Evolutionary conservation across 2,888 invertebrate species (phyloP), one percentile per base, ranked within the genome.

Genomic region (Vesta saturnalis): DNA sequence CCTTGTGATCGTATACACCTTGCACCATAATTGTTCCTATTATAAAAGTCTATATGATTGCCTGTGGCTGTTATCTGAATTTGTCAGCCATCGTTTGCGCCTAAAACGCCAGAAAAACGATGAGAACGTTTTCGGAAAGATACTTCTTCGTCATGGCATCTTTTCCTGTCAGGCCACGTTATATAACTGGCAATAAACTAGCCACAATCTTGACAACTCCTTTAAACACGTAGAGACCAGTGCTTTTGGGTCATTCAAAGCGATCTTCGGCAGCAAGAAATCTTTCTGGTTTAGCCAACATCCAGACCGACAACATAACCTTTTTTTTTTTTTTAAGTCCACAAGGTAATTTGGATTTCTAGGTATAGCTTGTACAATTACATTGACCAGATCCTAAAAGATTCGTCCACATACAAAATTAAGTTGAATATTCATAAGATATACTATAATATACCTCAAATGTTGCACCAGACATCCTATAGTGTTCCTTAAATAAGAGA

Each of bases 71-170:
- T 64, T 1, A 67, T 71, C 47, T 64, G 59, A 46, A 68, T 58
- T 14, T 71, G 64, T 6, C 56, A 60, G 23, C 62, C 68, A 68
- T 68, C 70, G 3, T 67, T 64, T 10, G 43, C 64, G 1, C 70
- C 64, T 4, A 65, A 60, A 22, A 65, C 62, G 21, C 59, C 43
- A 46, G 62, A 65, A 69, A 69, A 65, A 4, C 61, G 52, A 16
- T 30, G 30, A 8, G 23, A 57, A 39, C 57, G 57, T 16, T 10
- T 22, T 35, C 35, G 30, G 23, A 57, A 57, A 23, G 12, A n/a
- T 14, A 23, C 18, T 23, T 23, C 23, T 23, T 23, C 23, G 23
- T 23, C 23, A 43, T n/a, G 43, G 43, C 43, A 43, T 43, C 14
- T 43, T 43, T 12, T 12, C 43, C 3, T 43, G 14, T 43, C 14